Conservation (phyloP, 2,113 vertebrate species). For the Macrotis lagotis region DNA sequence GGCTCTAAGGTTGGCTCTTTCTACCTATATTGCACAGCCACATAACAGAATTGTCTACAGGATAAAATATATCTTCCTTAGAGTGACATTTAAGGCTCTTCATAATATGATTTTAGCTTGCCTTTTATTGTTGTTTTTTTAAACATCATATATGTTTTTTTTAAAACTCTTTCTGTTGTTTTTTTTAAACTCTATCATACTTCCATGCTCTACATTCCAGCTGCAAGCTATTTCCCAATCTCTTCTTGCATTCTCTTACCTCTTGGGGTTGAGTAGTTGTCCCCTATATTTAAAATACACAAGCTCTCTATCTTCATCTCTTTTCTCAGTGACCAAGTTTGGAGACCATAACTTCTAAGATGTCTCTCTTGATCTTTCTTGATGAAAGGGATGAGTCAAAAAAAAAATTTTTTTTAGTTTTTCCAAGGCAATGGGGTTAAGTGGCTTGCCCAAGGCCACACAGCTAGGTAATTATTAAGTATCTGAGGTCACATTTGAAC, state of each 20-base stretch:
- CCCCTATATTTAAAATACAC: not conserved
- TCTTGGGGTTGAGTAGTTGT: not conserved
- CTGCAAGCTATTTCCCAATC: not conserved
- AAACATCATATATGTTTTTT: not conserved
- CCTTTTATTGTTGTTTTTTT: not conserved
- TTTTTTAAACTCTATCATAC: not conserved
- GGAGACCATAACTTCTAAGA: not conserved
- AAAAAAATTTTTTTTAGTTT: too few relatives aligned
- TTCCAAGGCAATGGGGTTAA: too few relatives aligned
- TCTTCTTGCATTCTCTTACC: not conserved
- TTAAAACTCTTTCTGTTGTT: too few relatives aligned
- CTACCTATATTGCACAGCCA: not conserved
- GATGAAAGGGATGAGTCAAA: not conserved
- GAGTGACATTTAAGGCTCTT: not conserved
- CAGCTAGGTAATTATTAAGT: too few relatives aligned
- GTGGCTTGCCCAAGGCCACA: too few relatives aligned
- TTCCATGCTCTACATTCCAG: not conserved
- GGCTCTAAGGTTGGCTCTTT: not conserved
- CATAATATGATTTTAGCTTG: not conserved
- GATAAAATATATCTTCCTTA: not conserved
- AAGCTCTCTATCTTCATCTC: not conserved
- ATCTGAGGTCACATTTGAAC: too few relatives aligned
- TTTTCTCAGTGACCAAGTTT: not conserved
- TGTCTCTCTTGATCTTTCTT: not conserved
- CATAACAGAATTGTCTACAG: not conserved